These are phyloP conservation scores for Tineola bisselliella DNA, from an alignment of 2,888 invertebrate species.

Conservation along the genomic window DNA sequence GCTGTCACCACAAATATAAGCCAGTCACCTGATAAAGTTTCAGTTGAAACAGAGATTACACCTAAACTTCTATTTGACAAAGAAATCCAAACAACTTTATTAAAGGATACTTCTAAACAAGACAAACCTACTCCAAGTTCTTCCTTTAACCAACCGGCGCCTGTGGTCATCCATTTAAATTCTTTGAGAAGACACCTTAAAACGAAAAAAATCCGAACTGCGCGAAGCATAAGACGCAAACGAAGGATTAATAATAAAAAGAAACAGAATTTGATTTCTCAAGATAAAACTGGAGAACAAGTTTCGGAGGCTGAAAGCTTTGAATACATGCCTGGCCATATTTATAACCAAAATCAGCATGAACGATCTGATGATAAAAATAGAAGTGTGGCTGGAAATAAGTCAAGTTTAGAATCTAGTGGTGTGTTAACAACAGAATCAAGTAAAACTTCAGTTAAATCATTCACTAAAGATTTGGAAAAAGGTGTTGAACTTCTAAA, in stretches of 20 bases:
- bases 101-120: constrained; percentile 18
- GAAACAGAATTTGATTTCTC: constrained; percentile 27
- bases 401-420: constrained; percentile 58
- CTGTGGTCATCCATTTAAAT: constrained; percentile 46
- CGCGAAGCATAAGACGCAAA: constrained; percentile 20
- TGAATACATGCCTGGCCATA: constrained; percentile 70
- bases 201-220: background rate
- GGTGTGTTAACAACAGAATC: constrained; percentile 47
- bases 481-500: constrained; percentile 69
- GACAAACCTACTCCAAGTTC: background rate
- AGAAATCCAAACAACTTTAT: constrained; percentile 48
- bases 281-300: constrained; percentile 43
- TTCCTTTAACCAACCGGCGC: constrained; percentile 28
- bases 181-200: constrained; percentile 30
- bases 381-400: constrained; percentile 37
- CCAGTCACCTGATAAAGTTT: constrained; percentile 32
- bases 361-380: constrained; percentile 19
- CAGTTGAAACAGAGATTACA: constrained; percentile 24
- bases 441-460: constrained; percentile 46
- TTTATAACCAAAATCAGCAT: constrained; percentile 63
- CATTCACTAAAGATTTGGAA: constrained; percentile 69
- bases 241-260: constrained; percentile 30
- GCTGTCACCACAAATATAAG: constrained; percentile 37
- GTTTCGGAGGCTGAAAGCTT: constrained; percentile 73
- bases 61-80: constrained; percentile 35